These are phyloP conservation scores for Leptinotarsa texana DNA, from an alignment of 1,140 invertebrate species.

Conservation along the genomic window DNA sequence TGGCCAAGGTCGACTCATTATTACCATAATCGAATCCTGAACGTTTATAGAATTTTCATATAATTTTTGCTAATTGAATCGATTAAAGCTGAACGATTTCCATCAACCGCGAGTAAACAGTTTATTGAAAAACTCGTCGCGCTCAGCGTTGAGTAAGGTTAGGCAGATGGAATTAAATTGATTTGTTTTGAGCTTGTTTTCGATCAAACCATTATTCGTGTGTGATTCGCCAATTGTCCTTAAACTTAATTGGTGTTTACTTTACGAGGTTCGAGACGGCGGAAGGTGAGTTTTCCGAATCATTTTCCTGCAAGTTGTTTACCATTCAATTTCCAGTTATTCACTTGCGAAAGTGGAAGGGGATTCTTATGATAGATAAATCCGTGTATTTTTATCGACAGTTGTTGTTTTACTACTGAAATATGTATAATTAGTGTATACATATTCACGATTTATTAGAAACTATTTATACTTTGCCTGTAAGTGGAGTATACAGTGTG, in stretches of 20 bases:
- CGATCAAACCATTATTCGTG: background rate
- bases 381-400: no score
- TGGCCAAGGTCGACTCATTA: background rate
- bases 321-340: background rate
- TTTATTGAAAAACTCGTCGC: background rate
- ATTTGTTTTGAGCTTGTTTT: slow-evolving; percentile 3
- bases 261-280: background rate
- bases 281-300: slow-evolving; percentile 1
- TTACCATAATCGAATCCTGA: slow-evolving; percentile 8
- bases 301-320: background rate
- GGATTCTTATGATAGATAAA: no score
- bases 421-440: no score
- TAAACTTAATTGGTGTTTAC: slow-evolving; percentile 3
- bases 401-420: no score
- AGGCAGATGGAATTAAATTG: background rate
- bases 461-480: no score
- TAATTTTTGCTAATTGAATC: slow-evolving; percentile 17
- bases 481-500: no score
- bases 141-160: background rate
- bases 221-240: background rate
- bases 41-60: slow-evolving; percentile 14
- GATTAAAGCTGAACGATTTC: background rate
- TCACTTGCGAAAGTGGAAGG: no score
- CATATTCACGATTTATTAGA: no score
- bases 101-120: background rate